Base-by-base conservation (phyloP, 2,888 invertebrate genomes). In the Conus canariensis region DNA sequence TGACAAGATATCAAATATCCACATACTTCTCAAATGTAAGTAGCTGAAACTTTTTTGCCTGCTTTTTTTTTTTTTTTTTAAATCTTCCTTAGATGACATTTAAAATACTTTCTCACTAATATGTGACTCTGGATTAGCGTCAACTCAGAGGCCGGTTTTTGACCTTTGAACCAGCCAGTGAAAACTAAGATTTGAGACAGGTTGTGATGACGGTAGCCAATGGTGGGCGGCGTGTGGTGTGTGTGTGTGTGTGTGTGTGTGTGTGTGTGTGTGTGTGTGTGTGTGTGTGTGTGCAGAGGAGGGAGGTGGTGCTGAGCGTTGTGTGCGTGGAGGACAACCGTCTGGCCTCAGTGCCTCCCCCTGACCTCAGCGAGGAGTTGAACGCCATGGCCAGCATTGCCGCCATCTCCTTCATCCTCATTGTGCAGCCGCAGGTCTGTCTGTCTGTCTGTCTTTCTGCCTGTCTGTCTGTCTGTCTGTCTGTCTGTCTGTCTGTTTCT, bases 271-370 rank as follows among this genome's bases (percentile, higher is more conserved):
- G 45, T 45, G 45, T 45, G 45, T 45, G 45, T 45, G 45, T 45
- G 45, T 45, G 45, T 45, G 45, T 45, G 45, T 45, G 70, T 70
- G 7, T 16, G 4, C 86, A 86, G 86, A 86, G 67, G 59, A 64
- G 86, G 12, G 86, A 86, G 86, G 64, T 86, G 16, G 67, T 86
- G 86, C 64, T 86, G 67, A 86, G 86, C 86, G 6, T 86, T 6
- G 86, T 86, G 64, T 67, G 60, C 10, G 86, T 86, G 86, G 64
- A 64, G 67, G 86, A 86, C 86, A 64, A 19, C 19, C 86, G 86
- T 7, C 86, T 86, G 67, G 14, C 30, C 19, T 59, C 25, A 19
- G 22, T 30, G 60, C 86, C 86, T 16, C 74, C 87, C 4, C n/a
- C 74, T 6, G 74, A 70, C n/a, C 70, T 87, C 74, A 22, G 16